Evolutionary conservation across 2,888 invertebrate genomes (phyloP), one percentile per base, ranked within the genome.

Genomic region (Perizoma flavofasciatum): DNA sequence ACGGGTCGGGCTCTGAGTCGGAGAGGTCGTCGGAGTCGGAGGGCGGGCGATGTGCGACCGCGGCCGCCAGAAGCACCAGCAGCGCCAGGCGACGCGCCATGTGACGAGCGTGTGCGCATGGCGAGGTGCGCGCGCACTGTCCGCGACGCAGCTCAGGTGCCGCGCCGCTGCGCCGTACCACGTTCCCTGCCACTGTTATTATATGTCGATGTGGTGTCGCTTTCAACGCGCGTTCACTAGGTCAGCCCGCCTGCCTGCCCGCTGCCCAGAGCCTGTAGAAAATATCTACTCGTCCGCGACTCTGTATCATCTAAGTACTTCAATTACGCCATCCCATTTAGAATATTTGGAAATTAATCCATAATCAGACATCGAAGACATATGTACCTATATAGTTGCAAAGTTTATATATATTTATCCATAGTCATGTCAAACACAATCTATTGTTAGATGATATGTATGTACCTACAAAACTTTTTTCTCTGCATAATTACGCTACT

Each of bases 21-120:
- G 88, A 87, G 64, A 84, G 75, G 63, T 83, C 81, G 49, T 74
- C 65, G 61, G 77, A 66, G 56, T 59, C 66, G 43, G 71, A 74
- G 67, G 73, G 76, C 73, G 81, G 81, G 73, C 76, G 80, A 75
- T 78, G 81, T 66, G 84, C 79, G 70, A 74, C 83, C 81, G 84
- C 83, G 79, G 83, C 85, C 76, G 82, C 88, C 82, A 86, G 81
- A 73, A 88, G 81, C 85, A 79, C 87, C 68, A 87, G 88, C 88
- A 89, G 91, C 92, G 89, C 85, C 90, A 89, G 83, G 86, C 88
- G 89, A 88, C 89, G 91, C 91, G 89, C 89, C 91, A 91, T 92
- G 86, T 78, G 87, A 76, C 81, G 82, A 77, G 79, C 85, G 91
- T 89, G 88, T 90, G 88, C 82, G 88, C 92, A 89, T 92, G 92